A percentile compares a stretch with the other conserved stretches of the same genome.
phyloP scores from a whole-genome alignment of 2,113 vertebrate species.

The Rhegmatorhina hoffmannsi region DNA sequence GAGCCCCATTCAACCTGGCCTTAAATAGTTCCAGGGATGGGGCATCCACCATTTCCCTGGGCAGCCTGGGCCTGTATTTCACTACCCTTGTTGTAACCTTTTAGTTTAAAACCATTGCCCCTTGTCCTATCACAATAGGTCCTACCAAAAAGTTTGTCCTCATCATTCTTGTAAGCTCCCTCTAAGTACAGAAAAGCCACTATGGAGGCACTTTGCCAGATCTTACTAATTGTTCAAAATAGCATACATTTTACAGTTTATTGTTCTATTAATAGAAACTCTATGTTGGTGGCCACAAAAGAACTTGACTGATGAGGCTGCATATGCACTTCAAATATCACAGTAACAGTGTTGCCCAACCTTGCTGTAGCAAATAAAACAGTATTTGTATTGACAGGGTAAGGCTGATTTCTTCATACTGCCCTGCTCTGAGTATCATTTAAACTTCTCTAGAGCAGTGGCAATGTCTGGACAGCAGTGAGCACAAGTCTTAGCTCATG shows the following conservation, averaged over 20 bases:
- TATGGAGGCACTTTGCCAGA: neutral
- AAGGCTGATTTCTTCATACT: neutral
- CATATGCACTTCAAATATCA: neutral
- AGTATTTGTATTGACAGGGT: neutral
- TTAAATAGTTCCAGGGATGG: neutral
- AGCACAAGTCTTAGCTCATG: neutral
- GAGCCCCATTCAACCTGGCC: neutral
- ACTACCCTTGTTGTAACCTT: neutral
- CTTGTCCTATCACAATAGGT: neutral
- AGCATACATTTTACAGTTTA: neutral
- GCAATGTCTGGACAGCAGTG: neutral
- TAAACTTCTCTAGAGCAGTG: neutral
- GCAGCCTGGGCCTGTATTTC: neutral
- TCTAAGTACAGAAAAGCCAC: neutral
- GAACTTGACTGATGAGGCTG: neutral
- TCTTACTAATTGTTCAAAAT: neutral
- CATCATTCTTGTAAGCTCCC: neutral
- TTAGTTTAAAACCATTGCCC: neutral
- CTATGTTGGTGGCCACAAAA: neutral
- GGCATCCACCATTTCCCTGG: neutral
- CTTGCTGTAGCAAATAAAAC: neutral
- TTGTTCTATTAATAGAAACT: neutral
- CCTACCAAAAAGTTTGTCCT: neutral
- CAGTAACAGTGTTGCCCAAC: neutral
- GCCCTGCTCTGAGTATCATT: neutral